These are phyloP conservation scores for Mobula birostris DNA, from an alignment of 2,113 vertebrate species.

Conservation along the genomic window DNA sequence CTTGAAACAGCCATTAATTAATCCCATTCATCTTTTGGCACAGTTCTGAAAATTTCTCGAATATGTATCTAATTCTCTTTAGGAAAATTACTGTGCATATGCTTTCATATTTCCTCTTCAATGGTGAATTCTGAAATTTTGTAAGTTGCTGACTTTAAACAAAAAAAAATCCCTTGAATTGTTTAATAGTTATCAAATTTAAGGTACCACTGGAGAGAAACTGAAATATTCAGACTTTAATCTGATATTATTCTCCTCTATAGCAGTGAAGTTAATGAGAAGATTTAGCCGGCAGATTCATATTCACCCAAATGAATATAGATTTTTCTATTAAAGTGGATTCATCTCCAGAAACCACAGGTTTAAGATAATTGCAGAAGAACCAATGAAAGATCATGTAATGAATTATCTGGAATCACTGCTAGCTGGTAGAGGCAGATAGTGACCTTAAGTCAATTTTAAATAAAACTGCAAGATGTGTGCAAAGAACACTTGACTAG, in stretches of 20 bases:
- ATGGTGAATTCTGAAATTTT: neutral
- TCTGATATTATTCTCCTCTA: neutral
- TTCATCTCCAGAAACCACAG: neutral
- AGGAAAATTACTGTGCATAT: no score
- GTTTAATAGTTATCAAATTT: neutral
- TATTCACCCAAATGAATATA: neutral
- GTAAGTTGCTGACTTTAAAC: neutral
- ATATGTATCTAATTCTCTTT: neutral
- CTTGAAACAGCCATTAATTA: neutral
- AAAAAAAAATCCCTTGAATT: neutral
- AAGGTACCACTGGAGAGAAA: no score
- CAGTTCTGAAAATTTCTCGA: neutral
- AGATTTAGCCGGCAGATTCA: neutral
- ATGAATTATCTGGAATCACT: neutral
- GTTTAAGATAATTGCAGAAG: neutral
- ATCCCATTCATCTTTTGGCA: neutral
- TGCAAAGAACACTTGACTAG: neutral
- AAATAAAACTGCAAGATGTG: no score
- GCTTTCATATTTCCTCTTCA: neutral
- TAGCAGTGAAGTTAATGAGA: neutral
- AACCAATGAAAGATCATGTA: neutral
- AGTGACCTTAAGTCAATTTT: no score
- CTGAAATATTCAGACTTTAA: no score
- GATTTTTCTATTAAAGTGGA: neutral
- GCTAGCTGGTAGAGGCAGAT: no score